A percentile compares a stretch with the other conserved stretches of the same genome.
These are phyloP conservation scores for Whitmania pigra DNA, from an alignment of 1,140 invertebrate species.

Conservation along the genomic window DNA sequence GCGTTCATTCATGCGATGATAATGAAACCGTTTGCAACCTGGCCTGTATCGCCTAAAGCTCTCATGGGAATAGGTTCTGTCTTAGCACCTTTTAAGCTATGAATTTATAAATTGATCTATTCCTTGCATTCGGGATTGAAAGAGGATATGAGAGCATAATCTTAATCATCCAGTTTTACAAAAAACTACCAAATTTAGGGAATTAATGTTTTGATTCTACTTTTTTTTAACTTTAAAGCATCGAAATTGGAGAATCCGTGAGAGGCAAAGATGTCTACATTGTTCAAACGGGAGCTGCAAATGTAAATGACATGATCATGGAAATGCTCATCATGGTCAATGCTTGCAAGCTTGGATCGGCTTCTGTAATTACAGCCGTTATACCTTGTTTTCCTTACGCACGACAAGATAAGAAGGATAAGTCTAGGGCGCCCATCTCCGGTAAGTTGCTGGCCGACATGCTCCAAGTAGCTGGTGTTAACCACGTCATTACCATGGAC, in stretches of 20 bases:
- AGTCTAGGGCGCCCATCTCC: slow-evolving; percentile 86
- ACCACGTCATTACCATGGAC: slow-evolving; percentile 99
- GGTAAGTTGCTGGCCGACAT: slow-evolving; percentile 95
- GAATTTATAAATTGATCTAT: neutral
- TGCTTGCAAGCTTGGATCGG: slow-evolving; percentile 96
- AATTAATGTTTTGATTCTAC: neutral
- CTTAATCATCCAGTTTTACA: neutral
- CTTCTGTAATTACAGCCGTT: slow-evolving; percentile 88
- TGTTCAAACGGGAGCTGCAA: slow-evolving; percentile 87
- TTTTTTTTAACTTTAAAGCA: slow-evolving; percentile 49
- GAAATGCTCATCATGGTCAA: slow-evolving; percentile 99
- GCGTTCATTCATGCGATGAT: neutral
- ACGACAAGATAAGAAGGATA: slow-evolving; percentile 39
- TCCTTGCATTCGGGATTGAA: neutral
- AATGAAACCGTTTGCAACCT: neutral
- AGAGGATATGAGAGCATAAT: neutral
- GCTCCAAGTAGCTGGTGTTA: slow-evolving; percentile 88
- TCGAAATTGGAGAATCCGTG: slow-evolving; percentile 95
- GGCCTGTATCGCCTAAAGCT: no score
- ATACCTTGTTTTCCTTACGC: slow-evolving; percentile 98
- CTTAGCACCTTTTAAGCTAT: neutral
- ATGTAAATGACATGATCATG: slow-evolving; percentile 98
- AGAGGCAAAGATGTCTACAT: slow-evolving; percentile 98
- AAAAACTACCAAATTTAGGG: neutral
- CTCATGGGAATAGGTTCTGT: neutral